Evolutionary conservation across 2,888 invertebrate genomes (phyloP).

Genomic region (Cataglyphis altisquamis): DNA sequence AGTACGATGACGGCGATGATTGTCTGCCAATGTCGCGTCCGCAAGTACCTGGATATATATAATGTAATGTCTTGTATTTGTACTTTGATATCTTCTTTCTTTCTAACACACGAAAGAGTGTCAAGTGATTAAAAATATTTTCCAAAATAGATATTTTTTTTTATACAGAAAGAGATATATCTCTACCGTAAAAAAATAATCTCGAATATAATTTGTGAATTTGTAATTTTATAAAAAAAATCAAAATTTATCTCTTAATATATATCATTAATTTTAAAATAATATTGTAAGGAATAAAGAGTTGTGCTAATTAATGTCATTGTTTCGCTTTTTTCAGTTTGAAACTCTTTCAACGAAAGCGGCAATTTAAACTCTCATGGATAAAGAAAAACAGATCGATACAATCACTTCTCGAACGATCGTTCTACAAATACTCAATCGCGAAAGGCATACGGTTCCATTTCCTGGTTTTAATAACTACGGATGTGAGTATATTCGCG

Average conservation of each 20-base stretch:
- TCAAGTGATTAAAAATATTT: background rate
- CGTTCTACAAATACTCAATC: conserved; percentile 12
- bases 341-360: conserved; percentile 6
- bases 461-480: conserved; percentile 29
- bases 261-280: background rate
- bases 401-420: conserved; percentile 20
- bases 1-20: conserved; percentile 65
- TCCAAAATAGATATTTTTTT: background rate
- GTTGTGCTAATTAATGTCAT: background rate
- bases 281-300: background rate
- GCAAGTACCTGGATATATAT: conserved; percentile 79
- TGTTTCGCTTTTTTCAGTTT: background rate
- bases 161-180: background rate
- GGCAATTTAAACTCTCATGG: background rate
- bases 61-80: background rate
- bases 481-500: background rate
- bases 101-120: background rate
- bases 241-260: background rate
- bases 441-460: background rate
- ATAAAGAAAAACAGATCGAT: conserved; percentile 56
- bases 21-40: conserved; percentile 76
- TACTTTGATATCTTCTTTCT: background rate
- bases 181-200: background rate
- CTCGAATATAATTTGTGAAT: background rate
- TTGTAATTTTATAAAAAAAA: background rate